Percentiles rank a stretch among this genome's conserved stretches.
Evolutionary conservation across 2,888 invertebrate species (phyloP).

Genomic region (Torymus tubicola): DNA sequence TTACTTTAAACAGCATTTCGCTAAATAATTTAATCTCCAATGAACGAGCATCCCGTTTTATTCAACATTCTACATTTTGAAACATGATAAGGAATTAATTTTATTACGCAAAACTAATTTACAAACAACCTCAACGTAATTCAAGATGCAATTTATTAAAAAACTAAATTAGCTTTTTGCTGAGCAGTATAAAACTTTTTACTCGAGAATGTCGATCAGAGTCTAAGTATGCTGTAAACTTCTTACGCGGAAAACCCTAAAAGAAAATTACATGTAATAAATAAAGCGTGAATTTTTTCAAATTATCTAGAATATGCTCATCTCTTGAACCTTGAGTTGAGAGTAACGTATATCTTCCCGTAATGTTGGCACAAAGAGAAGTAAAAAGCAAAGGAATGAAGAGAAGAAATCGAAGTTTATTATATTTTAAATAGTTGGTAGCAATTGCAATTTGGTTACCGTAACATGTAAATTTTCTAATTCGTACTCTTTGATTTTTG

Average conservation of each 20-base stretch:
- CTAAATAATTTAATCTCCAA: too few relatives aligned
- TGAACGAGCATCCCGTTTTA: too few relatives aligned
- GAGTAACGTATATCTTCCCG: neutral
- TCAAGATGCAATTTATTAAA: slow-evolving; percentile 4
- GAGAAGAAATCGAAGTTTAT: neutral
- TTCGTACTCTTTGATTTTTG: too few relatives aligned
- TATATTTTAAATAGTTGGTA: slow-evolving; percentile 14
- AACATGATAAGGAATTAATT: too few relatives aligned
- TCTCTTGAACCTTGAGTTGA: neutral
- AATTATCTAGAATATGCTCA: slow-evolving; percentile 13
- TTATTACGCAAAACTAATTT: neutral
- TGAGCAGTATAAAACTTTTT: neutral
- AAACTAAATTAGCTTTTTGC: slow-evolving; percentile 7
- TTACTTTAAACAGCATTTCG: too few relatives aligned
- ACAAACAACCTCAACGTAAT: slow-evolving; percentile 7
- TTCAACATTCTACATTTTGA: too few relatives aligned
- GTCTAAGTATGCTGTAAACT: slow-evolving; percentile 6
- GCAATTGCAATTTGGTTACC: neutral
- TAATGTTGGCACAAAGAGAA: neutral
- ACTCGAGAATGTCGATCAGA: slow-evolving; percentile 16
- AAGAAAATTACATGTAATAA: slow-evolving; percentile 27
- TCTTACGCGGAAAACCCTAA: neutral
- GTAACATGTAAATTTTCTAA: neutral
- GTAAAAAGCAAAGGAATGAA: neutral
- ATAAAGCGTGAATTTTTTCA: slow-evolving; percentile 21